Percentiles rank a stretch among this genome's conserved stretches.
Conservation (phyloP, 2,888 invertebrate genomes). For the Apamea anceps region DNA sequence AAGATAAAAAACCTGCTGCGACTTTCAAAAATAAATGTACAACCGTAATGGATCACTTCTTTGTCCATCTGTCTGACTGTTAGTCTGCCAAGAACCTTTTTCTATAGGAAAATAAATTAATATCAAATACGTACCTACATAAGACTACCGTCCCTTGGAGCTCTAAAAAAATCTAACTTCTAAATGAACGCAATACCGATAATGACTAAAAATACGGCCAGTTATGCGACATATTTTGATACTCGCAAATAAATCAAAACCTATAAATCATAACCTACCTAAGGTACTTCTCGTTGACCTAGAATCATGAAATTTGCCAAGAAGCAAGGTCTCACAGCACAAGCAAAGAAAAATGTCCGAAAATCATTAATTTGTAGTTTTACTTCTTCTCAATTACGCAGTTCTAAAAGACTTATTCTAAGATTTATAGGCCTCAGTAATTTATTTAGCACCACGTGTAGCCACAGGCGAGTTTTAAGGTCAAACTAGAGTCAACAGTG, state of each 20-base stretch:
- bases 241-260: background rate
- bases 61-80: background rate
- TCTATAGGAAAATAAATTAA: background rate
- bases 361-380: background rate
- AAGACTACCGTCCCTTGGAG: background rate
- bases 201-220: background rate
- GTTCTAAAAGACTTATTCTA: background rate
- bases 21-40: too few species aligned
- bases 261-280: background rate
- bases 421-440: constrained; percentile 9
- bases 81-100: background rate
- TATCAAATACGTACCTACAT: background rate
- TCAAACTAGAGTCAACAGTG: constrained; percentile 32
- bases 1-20: too few species aligned
- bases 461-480: constrained; percentile 31
- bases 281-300: background rate
- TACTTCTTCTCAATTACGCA: background rate
- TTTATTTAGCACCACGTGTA: constrained; percentile 22
- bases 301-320: background rate
- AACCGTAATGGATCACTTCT: too few species aligned
- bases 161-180: background rate
- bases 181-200: too few species aligned
- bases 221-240: background rate
- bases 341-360: background rate
- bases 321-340: background rate